Evolutionary conservation across 92 coral and sea anemone species (phyloP).

Genomic region (Metridium senile): DNA sequence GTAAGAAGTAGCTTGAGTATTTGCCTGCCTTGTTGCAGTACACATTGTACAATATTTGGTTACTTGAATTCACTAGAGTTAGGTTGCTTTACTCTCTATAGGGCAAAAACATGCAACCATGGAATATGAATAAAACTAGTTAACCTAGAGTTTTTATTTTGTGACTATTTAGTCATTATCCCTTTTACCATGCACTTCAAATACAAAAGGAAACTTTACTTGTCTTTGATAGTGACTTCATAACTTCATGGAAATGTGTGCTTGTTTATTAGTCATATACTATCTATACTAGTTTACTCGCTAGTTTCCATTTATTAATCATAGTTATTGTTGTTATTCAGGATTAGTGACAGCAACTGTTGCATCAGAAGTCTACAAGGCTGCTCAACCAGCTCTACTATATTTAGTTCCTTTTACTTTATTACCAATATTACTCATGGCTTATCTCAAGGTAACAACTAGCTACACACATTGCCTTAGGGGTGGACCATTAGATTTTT

Average conservation of each 20-base stretch:
- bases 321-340: constrained; percentile 15
- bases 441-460: constrained; percentile 83
- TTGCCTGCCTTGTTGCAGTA: neutral
- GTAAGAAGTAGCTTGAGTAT: constrained; percentile 66
- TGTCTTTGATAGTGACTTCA: no score
- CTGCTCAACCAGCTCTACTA: constrained; percentile 96
- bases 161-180: no score
- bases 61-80: no score
- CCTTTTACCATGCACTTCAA: no score
- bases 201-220: no score
- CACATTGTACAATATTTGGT: neutral
- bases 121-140: no score
- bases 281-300: no score
- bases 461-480: neutral
- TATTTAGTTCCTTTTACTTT: constrained; percentile 94
- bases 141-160: no score
- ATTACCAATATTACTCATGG: constrained; percentile 87
- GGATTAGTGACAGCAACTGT: constrained; percentile 97
- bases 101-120: no score
- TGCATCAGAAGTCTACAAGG: constrained; percentile 95
- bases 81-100: no score
- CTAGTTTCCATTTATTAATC: neutral
- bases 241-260: no score
- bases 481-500: neutral
- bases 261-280: no score